Evolutionary conservation across 2,113 vertebrate species (phyloP).

Genomic region (Bagarius yarrelli): DNA sequence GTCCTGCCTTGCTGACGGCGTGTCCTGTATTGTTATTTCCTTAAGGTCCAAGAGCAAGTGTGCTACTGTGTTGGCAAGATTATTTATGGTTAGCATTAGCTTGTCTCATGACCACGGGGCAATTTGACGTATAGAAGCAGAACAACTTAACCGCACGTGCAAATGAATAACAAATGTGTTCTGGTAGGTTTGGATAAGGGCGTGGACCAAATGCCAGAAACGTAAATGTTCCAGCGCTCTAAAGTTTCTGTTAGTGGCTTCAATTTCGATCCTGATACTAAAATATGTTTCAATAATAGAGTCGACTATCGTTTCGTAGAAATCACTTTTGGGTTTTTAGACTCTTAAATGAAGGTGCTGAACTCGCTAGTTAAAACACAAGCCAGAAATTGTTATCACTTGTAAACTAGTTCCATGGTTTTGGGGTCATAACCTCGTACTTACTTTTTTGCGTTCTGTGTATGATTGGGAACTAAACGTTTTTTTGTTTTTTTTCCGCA

Average conservation of each 20-base stretch:
- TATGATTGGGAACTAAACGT: neutral
- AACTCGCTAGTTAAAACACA: neutral
- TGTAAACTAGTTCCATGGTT: neutral
- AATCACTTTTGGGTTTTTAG: conserved; percentile 20
- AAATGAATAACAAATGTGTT: neutral
- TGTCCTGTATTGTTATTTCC: neutral
- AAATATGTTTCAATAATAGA: neutral
- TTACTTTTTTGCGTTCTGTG: neutral
- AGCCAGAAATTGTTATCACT: conserved; percentile 10
- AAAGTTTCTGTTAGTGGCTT: conserved; percentile 5
- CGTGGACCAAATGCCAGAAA: too few species aligned
- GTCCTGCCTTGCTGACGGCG: neutral
- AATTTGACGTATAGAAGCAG: neutral
- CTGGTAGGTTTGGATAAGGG: neutral
- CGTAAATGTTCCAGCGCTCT: neutral
- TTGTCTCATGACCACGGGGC: neutral
- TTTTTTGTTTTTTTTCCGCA: neutral
- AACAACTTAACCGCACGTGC: neutral
- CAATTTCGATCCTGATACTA: neutral
- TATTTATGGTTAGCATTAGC: conserved; percentile 6
- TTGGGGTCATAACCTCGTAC: neutral
- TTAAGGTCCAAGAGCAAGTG: neutral
- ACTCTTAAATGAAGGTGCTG: neutral
- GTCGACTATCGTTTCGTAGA: neutral
- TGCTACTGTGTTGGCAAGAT: neutral